Percentiles rank a stretch among this genome's conserved stretches.
Evolutionary conservation across 1,140 invertebrate genomes (phyloP).

Genomic region (Ostrea denselamellosa): DNA sequence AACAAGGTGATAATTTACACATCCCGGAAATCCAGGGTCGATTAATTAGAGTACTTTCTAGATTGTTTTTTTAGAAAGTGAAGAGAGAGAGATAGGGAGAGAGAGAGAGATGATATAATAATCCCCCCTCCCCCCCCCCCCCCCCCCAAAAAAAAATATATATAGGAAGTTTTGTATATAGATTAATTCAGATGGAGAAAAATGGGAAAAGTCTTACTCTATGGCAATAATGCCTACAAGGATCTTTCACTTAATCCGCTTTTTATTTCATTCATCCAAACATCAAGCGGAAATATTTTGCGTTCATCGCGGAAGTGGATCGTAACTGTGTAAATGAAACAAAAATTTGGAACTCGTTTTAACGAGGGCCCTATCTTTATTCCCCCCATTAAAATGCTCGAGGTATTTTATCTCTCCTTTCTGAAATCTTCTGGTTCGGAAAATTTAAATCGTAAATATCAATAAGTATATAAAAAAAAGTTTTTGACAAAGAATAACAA

Average conservation of each 20-base stretch:
- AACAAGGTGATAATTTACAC: slow-evolving; percentile 11
- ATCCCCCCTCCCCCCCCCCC: too few species aligned
- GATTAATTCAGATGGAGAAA: too few species aligned
- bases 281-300: neutral
- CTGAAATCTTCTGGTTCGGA: too few species aligned
- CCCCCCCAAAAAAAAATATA: too few species aligned
- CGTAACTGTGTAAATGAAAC: neutral
- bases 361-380: neutral
- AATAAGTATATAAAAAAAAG: too few species aligned
- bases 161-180: too few species aligned
- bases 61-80: neutral
- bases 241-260: too few species aligned
- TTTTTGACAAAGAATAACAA: too few species aligned
- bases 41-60: slow-evolving; percentile 21
- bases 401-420: neutral
- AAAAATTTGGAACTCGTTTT: neutral
- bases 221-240: too few species aligned
- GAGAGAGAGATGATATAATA: neutral
- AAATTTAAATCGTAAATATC: too few species aligned
- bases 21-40: neutral
- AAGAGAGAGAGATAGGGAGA: neutral
- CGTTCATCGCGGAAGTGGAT: neutral
- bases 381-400: neutral
- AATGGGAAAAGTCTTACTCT: too few species aligned
- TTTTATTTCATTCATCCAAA: neutral